Percentiles rank a stretch among this genome's conserved stretches.
Evolutionary conservation across 2,888 invertebrate genomes (phyloP).

Genomic region (Rhogogaster chlorosoma): DNA sequence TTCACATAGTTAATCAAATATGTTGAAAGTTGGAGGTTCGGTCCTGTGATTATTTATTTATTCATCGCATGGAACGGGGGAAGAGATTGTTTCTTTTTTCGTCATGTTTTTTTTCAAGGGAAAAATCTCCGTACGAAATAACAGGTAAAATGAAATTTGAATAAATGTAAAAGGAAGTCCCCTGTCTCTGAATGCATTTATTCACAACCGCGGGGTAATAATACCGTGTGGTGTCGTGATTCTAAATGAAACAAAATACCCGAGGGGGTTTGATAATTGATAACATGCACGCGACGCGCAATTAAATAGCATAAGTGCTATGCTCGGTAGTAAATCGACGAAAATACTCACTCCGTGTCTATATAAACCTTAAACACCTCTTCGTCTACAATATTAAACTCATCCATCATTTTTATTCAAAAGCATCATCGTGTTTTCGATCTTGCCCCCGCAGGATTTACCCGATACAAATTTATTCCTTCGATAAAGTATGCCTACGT

Average conservation of each 20-base stretch:
- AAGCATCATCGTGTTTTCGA: slow-evolving; percentile 34
- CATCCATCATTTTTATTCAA: slow-evolving; percentile 38
- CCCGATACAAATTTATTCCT: slow-evolving; percentile 30
- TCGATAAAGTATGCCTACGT: background rate
- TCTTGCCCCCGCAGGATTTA: slow-evolving; percentile 5
- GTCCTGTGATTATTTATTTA: background rate
- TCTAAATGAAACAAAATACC: slow-evolving; percentile 3
- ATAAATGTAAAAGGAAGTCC: background rate
- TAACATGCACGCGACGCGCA: background rate
- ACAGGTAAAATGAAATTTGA: slow-evolving; percentile 11
- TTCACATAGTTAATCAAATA: no score
- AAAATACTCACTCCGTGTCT: background rate
- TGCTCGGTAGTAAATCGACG: background rate
- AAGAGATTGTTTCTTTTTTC: background rate
- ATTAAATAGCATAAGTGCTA: background rate
- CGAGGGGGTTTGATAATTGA: background rate
- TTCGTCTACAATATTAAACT: slow-evolving; percentile 12
- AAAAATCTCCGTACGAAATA: background rate
- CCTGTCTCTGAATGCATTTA: background rate
- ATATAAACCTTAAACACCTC: background rate
- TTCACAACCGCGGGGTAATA: background rate
- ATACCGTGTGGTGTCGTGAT: background rate
- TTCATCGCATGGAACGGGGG: background rate
- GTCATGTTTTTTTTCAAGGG: background rate
- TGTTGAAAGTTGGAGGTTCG: no score